These are phyloP conservation scores for Potamilus streckersoni DNA, from an alignment of 1,140 invertebrate species.

Conservation along the genomic window DNA sequence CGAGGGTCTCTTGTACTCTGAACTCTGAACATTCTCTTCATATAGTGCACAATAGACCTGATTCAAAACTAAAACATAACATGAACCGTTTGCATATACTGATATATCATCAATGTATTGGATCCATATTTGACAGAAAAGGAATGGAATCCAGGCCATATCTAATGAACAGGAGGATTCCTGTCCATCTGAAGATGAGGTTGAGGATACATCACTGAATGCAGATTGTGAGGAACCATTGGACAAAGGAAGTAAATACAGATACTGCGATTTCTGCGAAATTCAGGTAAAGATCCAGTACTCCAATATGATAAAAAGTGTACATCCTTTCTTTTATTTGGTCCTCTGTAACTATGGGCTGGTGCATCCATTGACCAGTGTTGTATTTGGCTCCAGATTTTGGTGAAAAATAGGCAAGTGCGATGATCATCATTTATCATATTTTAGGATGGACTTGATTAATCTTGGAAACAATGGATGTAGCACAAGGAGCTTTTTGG, in stretches of 20 bases:
- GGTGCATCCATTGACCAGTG: background rate
- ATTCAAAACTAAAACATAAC: background rate
- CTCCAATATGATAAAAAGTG: background rate
- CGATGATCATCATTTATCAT: background rate
- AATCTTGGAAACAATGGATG: no score
- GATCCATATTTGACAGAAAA: background rate
- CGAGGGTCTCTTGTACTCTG: no score
- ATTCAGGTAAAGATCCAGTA: constrained; percentile 43
- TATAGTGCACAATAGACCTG: background rate
- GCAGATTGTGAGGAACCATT: constrained; percentile 10
- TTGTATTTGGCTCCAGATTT: background rate
- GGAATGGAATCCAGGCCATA: background rate
- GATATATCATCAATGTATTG: background rate
- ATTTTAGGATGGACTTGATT: no score
- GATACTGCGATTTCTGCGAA: constrained; percentile 62
- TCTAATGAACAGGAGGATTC: constrained; percentile 4
- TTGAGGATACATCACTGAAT: background rate
- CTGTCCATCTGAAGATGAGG: background rate
- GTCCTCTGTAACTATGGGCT: background rate
- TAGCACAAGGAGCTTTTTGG: no score
- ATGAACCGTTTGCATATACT: no score
- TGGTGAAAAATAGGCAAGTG: background rate
- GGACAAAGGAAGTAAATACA: constrained; percentile 37
- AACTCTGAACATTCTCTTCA: background rate
- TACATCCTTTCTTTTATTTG: background rate